A percentile compares a stretch with the other conserved stretches of the same genome.
These are phyloP conservation scores for Papilio helenus DNA, from an alignment of 1,140 invertebrate species.

Conservation along the genomic window DNA sequence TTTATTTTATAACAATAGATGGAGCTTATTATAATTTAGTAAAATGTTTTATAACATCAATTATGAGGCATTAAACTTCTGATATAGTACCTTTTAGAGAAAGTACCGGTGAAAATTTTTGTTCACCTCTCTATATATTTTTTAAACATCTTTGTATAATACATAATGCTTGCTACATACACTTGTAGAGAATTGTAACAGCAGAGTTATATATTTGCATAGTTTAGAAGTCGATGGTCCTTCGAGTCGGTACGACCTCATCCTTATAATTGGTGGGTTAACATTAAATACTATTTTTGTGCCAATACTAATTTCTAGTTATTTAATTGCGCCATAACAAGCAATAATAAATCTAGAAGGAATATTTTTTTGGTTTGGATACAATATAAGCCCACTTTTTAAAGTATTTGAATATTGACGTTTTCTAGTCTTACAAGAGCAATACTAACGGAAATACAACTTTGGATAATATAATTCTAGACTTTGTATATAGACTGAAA, in stretches of 20 bases:
- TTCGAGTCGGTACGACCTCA: not conserved
- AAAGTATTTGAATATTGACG: not conserved
- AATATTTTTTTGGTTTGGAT: not conserved
- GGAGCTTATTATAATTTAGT: too few species aligned
- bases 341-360: not conserved
- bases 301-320: conserved; percentile 2
- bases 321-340: conserved; percentile 2
- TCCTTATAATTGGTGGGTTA: not conserved
- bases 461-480: not conserved
- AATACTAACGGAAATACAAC: not conserved
- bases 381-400: not conserved
- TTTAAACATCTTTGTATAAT: too few species aligned
- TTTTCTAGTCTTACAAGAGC: not conserved
- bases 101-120: too few species aligned
- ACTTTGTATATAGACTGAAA: not conserved
- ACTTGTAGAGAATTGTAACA: too few species aligned
- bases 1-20: too few species aligned
- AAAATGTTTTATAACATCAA: too few species aligned
- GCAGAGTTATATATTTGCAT: too few species aligned
- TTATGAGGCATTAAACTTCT: too few species aligned
- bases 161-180: too few species aligned
- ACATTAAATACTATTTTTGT: not conserved
- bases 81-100: too few species aligned
- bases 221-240: not conserved
- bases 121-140: too few species aligned